Base-by-base conservation (phyloP, 2,797 vertebrate genomes). In the Silurus aristotelis region DNA sequence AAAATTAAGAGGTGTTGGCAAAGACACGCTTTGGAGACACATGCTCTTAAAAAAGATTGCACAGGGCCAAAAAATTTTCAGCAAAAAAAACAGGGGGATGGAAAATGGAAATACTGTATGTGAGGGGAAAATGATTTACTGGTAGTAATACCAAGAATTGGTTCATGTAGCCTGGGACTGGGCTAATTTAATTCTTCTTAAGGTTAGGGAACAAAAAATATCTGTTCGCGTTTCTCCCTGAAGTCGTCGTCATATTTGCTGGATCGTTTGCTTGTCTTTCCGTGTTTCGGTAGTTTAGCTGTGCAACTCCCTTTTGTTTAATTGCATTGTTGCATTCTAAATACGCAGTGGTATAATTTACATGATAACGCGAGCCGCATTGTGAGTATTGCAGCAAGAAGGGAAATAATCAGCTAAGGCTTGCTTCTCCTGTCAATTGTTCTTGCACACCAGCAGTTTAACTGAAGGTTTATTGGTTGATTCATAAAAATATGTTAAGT, bases 1-100 rank as follows among this genome's bases (percentile, higher is more conserved):
- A 93, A 88, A 90, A 89, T 88, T 89, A 84, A 78, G 76, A 84
- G 88, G 90, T 70, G 85, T 66, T 88, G 90, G 90, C 87, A 85
- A 88, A 63, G 80, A 77, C 25, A n/a, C 8, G 25, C 78, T 61
- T 68, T 89, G 87, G 85, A 91, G 87, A 79, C 80, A 79, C 80
- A 67, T 61, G 80, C 89, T 88, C 86, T 88, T 88, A 22, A 63
- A 63, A 63, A 20, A 15, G 20, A 63, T 31, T 76, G 52, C 13
- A 13, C 82, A 84, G 82, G 80, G 70, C 27, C 17, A 60, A 43
- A 75, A 83, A 31, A 19, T 56, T 48, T 22, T 72, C 68, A 8
- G 31, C 56, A 31, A 61, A 61, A 72, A 61, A 83, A 83, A 20
- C 56, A 73, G n/a, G 20, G 31, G 38, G 38, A 73, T 27, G 48